Evolutionary conservation across 1,140 invertebrate species (phyloP).

Genomic region (Drosophila watanabei): DNA sequence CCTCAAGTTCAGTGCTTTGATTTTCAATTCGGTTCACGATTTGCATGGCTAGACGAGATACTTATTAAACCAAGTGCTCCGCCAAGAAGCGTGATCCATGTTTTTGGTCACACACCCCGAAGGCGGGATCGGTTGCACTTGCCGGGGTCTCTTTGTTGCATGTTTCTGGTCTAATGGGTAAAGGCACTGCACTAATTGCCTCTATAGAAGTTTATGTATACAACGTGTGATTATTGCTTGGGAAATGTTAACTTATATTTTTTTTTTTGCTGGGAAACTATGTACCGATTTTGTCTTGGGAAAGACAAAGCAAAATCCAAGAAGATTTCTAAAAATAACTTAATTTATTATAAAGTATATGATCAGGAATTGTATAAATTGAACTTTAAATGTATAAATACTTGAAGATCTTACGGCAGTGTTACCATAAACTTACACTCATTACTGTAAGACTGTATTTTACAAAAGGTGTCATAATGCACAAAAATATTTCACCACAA

Average conservation of each 20-base stretch:
- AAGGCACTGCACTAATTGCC: slow-evolving; percentile 38
- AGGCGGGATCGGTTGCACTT: slow-evolving; percentile 47
- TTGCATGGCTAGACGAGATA: slow-evolving; percentile 66
- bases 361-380: too few relatives aligned
- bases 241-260: background rate
- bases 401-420: too few relatives aligned
- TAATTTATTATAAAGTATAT: background rate
- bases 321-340: background rate
- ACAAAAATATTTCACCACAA: too few relatives aligned
- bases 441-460: too few relatives aligned
- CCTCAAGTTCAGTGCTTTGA: slow-evolving; percentile 60
- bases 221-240: slow-evolving; percentile 16
- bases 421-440: too few relatives aligned
- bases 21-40: slow-evolving; percentile 58
- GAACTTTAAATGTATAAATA: too few relatives aligned
- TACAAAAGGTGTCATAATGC: too few relatives aligned
- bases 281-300: too few relatives aligned
- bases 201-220: slow-evolving; percentile 2
- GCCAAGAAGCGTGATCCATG: slow-evolving; percentile 59
- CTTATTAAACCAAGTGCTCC: slow-evolving; percentile 62
- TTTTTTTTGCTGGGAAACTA: background rate
- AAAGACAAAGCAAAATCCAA: background rate
- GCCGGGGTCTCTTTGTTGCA: slow-evolving; percentile 34
- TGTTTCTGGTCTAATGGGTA: slow-evolving; percentile 27
- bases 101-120: slow-evolving; percentile 62